Base-by-base conservation (phyloP, 1,140 invertebrate genomes). In the Brachionus plicatilis region DNA sequence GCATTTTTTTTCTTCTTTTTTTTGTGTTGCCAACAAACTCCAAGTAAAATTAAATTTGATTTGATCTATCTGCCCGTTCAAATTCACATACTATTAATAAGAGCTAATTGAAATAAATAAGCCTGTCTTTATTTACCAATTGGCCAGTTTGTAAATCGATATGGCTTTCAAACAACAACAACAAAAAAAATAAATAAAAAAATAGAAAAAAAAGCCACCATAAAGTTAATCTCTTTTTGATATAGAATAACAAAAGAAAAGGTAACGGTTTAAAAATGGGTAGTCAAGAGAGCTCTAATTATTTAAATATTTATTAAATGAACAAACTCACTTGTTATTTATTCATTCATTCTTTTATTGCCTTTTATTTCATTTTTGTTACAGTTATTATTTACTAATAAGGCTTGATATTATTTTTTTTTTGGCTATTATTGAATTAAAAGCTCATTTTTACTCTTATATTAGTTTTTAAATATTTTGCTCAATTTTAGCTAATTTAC, bases 241-340 rank as follows among this genome's bases (percentile, higher is more conserved):
- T 72, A 72, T 72, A 72, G 68, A 72, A 72, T 72, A 72, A 72
- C 68, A 72, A 72, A 72, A 72, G 68, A 72, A 68, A 68, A 68
- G 17, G 33, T 72, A 72, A 72, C 68, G 68, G 68, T 72, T 20
- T 72, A 43, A 41, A 72, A 72, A 72, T 72, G 41, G 68, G 68
- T 72, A 72, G 53, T 60, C 53, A 60, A 60, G 53, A 60, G 17
- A 60, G 33, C 12, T 72, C 68, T 72, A 72, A 72, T 72, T 72
- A 72, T 72, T 72, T 72, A 72, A 72, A 72, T 72, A 72, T 72
- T 72, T 72, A 72, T 72, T 41, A 72, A 72, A 72, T 72, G 68
- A 72, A 72, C 68, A 72, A 72, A 72, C 68, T 72, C 68, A 72
- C 68, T 72, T 72, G 68, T 43, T 72, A 72, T 72, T 72, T 72